phyloP scores from a whole-genome alignment of 2,113 vertebrate species.

The Chiloscyllium plagiosum region DNA sequence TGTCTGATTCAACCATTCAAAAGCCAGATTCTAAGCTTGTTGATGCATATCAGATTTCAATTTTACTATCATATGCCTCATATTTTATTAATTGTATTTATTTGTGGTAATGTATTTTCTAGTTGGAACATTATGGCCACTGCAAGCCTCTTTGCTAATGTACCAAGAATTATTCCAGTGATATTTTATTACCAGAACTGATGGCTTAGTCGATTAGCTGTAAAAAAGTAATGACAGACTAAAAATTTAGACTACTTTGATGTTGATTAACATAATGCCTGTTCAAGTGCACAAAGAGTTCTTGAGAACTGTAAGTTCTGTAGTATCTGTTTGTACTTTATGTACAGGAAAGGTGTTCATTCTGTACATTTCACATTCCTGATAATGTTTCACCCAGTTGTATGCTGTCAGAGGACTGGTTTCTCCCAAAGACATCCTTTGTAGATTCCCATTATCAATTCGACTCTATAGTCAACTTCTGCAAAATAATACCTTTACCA shows the following conservation, averaged over 20 bases:
- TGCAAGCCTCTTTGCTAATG: neutral
- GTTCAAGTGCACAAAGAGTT: neutral
- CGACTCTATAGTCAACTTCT: neutral
- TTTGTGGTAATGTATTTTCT: constrained; percentile 9
- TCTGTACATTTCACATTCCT: neutral
- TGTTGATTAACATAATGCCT: neutral
- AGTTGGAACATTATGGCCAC: constrained; percentile 20
- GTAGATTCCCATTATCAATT: neutral
- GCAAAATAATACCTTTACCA: neutral
- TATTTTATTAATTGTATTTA: constrained; percentile 22
- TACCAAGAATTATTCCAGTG: constrained; percentile 11
- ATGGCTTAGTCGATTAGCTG: constrained; percentile 8
- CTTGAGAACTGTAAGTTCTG: neutral
- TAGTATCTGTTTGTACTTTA: neutral
- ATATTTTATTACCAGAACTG: constrained; percentile 1
- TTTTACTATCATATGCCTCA: constrained; percentile 14
- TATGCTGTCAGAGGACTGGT: neutral
- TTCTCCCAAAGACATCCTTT: neutral
- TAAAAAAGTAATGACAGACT: neutral
- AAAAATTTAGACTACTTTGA: constrained; percentile 9
- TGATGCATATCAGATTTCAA: neutral
- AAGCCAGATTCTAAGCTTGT: constrained; percentile 23
- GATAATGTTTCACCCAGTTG: neutral
- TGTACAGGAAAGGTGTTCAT: neutral
- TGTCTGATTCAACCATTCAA: neutral